Conservation (phyloP, 2,113 vertebrate species). For the Glaucidium brasilianum region DNA sequence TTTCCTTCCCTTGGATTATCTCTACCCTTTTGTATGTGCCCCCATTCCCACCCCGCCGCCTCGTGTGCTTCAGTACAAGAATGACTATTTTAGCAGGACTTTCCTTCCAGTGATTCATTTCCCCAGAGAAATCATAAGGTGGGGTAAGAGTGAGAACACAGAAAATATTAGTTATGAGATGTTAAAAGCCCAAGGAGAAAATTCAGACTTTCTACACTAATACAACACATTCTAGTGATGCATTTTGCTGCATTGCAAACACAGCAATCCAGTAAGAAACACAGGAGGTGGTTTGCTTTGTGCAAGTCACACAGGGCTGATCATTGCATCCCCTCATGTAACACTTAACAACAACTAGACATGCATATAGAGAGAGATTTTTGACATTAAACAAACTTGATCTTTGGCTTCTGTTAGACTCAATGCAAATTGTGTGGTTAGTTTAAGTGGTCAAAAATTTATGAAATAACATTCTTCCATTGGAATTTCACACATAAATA, state of each 20-base stretch:
- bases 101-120: background rate
- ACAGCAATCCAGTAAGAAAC: background rate
- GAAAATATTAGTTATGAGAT: background rate
- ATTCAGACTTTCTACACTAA: background rate
- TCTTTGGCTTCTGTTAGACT: background rate
- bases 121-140: background rate
- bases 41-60: too few species aligned
- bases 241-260: background rate
- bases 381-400: background rate
- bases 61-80: background rate
- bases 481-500: background rate
- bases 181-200: background rate
- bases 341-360: background rate
- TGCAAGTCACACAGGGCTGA: background rate
- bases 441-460: background rate
- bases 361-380: fast-evolving
- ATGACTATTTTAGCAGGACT: background rate
- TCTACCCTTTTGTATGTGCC: background rate
- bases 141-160: background rate
- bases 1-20: background rate
- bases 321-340: fast-evolving
- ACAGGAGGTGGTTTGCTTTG: background rate
- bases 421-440: background rate
- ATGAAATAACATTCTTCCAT: background rate
- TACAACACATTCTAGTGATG: background rate